phyloP scores from a whole-genome alignment of 1,140 invertebrate species.

The Centruroides sculpturatus region DNA sequence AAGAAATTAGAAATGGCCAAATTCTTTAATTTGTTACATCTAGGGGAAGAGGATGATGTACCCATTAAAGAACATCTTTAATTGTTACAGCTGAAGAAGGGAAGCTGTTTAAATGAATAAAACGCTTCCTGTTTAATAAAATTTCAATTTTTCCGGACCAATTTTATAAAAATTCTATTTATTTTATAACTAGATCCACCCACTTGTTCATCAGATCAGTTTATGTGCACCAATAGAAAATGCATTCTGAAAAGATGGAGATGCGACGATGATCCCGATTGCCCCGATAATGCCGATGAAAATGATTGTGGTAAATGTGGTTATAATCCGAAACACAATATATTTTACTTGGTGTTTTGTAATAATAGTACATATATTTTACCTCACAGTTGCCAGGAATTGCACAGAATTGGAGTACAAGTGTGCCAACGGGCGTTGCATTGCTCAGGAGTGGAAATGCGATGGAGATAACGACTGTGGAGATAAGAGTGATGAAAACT shows the following conservation, averaged over 20 bases:
- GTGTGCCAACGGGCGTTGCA: slow-evolving; percentile 35
- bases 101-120: too few species aligned
- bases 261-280: slow-evolving; percentile 70
- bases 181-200: slow-evolving; percentile 33
- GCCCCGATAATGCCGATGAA: slow-evolving; percentile 86
- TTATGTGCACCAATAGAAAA: slow-evolving; percentile 36
- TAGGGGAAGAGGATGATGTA: too few species aligned
- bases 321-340: too few species aligned
- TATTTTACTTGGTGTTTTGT: too few species aligned
- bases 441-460: slow-evolving; percentile 26
- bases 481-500: slow-evolving; percentile 40
- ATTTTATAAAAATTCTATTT: too few species aligned
- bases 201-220: slow-evolving; percentile 48
- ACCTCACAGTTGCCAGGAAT: slow-evolving; percentile 9
- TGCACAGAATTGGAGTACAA: slow-evolving; percentile 25
- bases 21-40: too few species aligned
- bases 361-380: background rate
- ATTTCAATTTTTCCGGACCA: too few species aligned
- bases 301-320: slow-evolving; percentile 50
- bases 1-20: too few species aligned
- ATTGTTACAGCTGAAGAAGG: too few species aligned
- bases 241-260: slow-evolving; percentile 83
- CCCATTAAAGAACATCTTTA: too few species aligned
- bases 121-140: too few species aligned
- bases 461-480: slow-evolving; percentile 32